These are phyloP conservation scores for Malaclemys terrapin DNA, from an alignment of 2,113 vertebrate genomes.

Conservation along the genomic window DNA sequence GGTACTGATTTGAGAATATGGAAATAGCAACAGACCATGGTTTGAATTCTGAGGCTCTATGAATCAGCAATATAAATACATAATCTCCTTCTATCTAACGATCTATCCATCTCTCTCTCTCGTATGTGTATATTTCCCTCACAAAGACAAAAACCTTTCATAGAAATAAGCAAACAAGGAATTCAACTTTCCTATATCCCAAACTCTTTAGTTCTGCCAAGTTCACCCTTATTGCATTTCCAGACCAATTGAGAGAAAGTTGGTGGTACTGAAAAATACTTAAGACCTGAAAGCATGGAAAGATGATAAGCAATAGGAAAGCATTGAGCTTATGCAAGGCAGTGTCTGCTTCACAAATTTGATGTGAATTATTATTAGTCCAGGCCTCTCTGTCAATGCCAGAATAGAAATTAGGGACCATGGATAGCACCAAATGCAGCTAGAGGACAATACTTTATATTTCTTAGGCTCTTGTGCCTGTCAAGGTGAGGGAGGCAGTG, in stretches of 20 bases:
- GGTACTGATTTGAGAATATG: neutral
- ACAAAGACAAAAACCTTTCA: neutral
- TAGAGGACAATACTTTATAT: neutral
- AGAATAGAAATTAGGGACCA: slow-evolving; percentile 57
- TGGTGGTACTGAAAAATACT: neutral
- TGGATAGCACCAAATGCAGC: slow-evolving; percentile 7
- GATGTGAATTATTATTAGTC: slow-evolving; percentile 44
- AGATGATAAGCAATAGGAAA: slow-evolving; percentile 16
- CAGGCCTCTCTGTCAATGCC: neutral
- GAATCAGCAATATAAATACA: neutral
- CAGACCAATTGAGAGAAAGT: slow-evolving; percentile 8
- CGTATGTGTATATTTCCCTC: neutral
- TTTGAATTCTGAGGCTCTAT: fast-evolving
- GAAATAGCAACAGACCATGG: neutral
- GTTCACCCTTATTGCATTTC: slow-evolving; percentile 12
- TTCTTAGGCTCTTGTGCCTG: neutral
- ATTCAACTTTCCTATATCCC: slow-evolving; percentile 3
- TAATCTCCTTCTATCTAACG: neutral
- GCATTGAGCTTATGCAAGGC: slow-evolving; percentile 10
- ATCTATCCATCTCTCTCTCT: neutral
- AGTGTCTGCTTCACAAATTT: slow-evolving; percentile 22
- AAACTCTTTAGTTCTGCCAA: neutral
- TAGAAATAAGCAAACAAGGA: neutral
- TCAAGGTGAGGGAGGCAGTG: neutral
- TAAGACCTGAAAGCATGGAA: neutral